Percentiles rank a stretch among this genome's conserved stretches.
Evolutionary conservation across 2,888 invertebrate genomes (phyloP).

Genomic region (Trilocha varians): DNA sequence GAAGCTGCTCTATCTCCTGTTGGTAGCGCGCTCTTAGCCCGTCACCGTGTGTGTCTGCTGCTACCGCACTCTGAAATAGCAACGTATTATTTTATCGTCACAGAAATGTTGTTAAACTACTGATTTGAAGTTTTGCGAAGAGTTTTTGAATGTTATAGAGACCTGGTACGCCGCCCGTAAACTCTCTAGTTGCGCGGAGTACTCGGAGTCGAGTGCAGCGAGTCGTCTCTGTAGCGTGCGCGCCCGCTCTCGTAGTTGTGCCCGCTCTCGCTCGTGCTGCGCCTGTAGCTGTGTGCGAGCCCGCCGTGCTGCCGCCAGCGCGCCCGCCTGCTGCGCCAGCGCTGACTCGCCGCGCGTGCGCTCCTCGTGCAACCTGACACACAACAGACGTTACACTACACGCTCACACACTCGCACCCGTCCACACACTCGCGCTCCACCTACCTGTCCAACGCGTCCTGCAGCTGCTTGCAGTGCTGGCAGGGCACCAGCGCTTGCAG

Average conservation of each 20-base stretch:
- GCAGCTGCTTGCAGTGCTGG: slow-evolving; percentile 68
- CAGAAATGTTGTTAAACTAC: not conserved
- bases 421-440: not conserved
- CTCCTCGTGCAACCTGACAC: slow-evolving; percentile 46
- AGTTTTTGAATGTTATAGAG: not conserved
- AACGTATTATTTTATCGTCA: too few relatives aligned
- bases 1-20: slow-evolving; percentile 88
- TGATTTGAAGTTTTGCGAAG: not conserved
- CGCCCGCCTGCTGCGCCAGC: slow-evolving; percentile 55
- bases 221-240: slow-evolving; percentile 80
- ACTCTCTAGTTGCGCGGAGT: slow-evolving; percentile 86
- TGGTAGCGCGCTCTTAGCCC: slow-evolving; percentile 83
- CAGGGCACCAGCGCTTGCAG: slow-evolving; percentile 65
- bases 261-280: slow-evolving; percentile 73
- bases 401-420: not conserved
- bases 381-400: not conserved
- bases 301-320: slow-evolving; percentile 57
- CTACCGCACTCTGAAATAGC: slow-evolving; percentile 62
- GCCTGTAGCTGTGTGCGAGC: slow-evolving; percentile 57
- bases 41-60: slow-evolving; percentile 75
- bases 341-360: slow-evolving; percentile 54
- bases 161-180: slow-evolving; percentile 82
- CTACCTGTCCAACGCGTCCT: slow-evolving; percentile 69
- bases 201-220: slow-evolving; percentile 85
- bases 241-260: slow-evolving; percentile 78